These are phyloP conservation scores for Macheiramphus alcinus DNA, from an alignment of 2,113 vertebrate genomes.

Conservation along the genomic window DNA sequence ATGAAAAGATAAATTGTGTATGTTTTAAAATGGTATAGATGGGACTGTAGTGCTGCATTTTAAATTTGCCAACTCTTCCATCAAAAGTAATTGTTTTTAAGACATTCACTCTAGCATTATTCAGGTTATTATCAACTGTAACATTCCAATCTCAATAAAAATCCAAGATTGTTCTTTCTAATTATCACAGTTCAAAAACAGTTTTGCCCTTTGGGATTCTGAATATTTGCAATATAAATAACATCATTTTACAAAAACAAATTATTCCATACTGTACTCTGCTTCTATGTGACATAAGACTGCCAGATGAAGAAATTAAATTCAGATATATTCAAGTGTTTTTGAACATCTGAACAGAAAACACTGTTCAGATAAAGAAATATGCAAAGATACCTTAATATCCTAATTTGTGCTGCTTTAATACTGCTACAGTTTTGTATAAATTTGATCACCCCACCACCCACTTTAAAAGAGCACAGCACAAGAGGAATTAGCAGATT, in stretches of 20 bases:
- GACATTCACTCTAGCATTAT: background rate
- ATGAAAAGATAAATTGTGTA: background rate
- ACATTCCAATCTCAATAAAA: background rate
- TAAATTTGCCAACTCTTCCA: background rate
- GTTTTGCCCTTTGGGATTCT: background rate
- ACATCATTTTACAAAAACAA: background rate
- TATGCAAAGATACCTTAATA: background rate
- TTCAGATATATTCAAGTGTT: background rate
- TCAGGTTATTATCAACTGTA: background rate
- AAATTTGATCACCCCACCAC: background rate
- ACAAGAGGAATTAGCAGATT: background rate
- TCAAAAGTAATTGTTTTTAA: background rate
- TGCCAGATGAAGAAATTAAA: background rate
- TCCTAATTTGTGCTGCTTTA: background rate
- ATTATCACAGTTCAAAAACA: background rate
- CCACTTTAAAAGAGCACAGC: background rate
- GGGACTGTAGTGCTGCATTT: background rate
- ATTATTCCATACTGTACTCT: background rate
- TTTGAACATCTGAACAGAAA: background rate
- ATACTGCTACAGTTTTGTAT: background rate
- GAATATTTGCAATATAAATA: background rate
- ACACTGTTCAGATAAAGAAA: background rate
- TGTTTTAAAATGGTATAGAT: background rate
- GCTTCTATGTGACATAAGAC: background rate
- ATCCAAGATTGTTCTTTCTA: background rate